Conservation (phyloP, 2,888 invertebrate species). For the Mesoligia furuncula region DNA sequence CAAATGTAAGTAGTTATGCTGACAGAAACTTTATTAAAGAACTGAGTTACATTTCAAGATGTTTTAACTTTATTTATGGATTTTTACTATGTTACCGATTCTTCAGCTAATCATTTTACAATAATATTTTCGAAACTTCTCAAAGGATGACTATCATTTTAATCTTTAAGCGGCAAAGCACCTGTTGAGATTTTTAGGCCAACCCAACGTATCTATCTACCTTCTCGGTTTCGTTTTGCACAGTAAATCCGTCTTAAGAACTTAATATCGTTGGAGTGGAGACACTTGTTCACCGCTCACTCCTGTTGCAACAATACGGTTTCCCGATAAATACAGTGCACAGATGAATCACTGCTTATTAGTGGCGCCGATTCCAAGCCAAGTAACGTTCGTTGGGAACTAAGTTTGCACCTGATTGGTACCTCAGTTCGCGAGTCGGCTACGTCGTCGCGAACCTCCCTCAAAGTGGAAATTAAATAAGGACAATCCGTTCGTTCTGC, state of each 20-base stretch:
- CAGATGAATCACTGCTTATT: conserved; percentile 60
- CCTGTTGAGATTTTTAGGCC: conserved; percentile 45
- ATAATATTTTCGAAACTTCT: not conserved
- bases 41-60: conserved; percentile 12
- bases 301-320: conserved; percentile 57
- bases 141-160: not conserved
- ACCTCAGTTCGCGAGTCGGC: conserved; percentile 70
- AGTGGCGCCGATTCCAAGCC: conserved; percentile 53
- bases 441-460: conserved; percentile 69
- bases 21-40: conserved; percentile 42
- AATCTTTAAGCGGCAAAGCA: conserved; percentile 24
- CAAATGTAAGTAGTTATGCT: conserved; percentile 47
- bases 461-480: conserved; percentile 83
- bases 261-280: conserved; percentile 22
- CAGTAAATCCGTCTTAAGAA: conserved; percentile 34
- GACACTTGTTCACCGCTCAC: conserved; percentile 38
- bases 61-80: conserved; percentile 13
- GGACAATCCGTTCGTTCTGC: conserved; percentile 83
- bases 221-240: conserved; percentile 29
- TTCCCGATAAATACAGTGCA: conserved; percentile 59
- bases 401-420: conserved; percentile 75
- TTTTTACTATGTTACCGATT: not conserved
- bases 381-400: conserved; percentile 66
- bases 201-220: conserved; percentile 1
- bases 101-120: not conserved